A percentile compares a stretch with the other conserved stretches of the same genome.
Evolutionary conservation across 2,797 vertebrate genomes (phyloP).

Genomic region (Lutjanus campechanus): DNA sequence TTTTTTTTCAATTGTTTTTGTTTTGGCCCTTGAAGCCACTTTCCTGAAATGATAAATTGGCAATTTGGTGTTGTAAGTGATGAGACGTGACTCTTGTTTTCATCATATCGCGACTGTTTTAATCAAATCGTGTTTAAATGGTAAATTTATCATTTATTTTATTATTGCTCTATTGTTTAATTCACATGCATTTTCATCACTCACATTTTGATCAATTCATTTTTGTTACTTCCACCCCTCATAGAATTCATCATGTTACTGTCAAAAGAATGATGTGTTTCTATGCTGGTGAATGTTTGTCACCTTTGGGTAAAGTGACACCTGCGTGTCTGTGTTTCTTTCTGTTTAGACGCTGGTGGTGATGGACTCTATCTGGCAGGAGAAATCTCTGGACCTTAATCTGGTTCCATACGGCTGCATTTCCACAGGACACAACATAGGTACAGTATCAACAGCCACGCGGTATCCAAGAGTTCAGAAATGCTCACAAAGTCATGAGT

Average conservation of each 20-base stretch:
- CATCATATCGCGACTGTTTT: no score
- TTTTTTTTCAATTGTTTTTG: no score
- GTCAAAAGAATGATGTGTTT: background rate
- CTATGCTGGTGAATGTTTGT: background rate
- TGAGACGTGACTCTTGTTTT: no score
- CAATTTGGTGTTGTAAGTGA: no score
- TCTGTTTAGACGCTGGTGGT: constrained; percentile 79
- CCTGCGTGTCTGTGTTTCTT: background rate
- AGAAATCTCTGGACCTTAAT: constrained; percentile 86
- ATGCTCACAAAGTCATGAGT: background rate
- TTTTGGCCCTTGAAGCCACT: no score
- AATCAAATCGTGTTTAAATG: no score
- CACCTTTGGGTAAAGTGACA: background rate
- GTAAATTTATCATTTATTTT: no score
- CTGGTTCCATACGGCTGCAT: constrained; percentile 89
- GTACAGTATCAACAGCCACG: constrained; percentile 56
- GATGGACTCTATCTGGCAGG: constrained; percentile 90
- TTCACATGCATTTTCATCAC: no score
- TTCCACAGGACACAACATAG: constrained; percentile 87
- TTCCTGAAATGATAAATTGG: no score
- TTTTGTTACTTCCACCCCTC: no score
- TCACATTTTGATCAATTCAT: no score
- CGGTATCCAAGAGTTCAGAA: background rate
- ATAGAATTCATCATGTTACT: background rate
- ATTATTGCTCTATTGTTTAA: no score